Evolutionary conservation across 2,888 invertebrate species (phyloP).

Genomic region (Poecilus cupreus): DNA sequence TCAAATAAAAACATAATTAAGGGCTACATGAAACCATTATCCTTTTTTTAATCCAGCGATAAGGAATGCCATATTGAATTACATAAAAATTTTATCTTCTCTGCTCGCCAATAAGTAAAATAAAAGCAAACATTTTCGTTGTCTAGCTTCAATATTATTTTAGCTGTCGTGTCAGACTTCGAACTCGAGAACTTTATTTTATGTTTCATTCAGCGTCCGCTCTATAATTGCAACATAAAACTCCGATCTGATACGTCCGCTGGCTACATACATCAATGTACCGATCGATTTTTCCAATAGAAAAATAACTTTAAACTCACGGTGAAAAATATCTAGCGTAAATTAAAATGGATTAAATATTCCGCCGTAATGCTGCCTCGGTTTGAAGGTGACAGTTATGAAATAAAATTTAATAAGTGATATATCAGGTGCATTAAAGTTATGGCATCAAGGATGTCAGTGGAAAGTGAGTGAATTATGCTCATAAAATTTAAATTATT

Average conservation of each 20-base stretch:
- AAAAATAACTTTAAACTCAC: not conserved
- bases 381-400: not conserved
- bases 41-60: not conserved
- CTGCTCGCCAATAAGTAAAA: not conserved
- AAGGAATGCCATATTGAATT: not conserved
- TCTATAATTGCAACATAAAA: not conserved
- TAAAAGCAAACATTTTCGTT: not conserved
- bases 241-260: not conserved
- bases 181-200: not conserved
- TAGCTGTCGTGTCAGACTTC: not conserved
- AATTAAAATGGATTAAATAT: not conserved
- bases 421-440: not conserved
- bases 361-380: not conserved
- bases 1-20: not conserved
- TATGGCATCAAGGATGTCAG: not conserved
- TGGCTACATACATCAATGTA: not conserved
- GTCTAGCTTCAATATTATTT: not conserved
- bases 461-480: not conserved
- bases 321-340: not conserved
- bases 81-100: not conserved
- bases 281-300: not conserved
- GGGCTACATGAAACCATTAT: not conserved
- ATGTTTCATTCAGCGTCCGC: not conserved
- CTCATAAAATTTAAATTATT: not conserved
- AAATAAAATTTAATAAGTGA: not conserved